Evolutionary conservation across 2,113 vertebrate genomes (phyloP).

Genomic region (Prunella fulvescens): DNA sequence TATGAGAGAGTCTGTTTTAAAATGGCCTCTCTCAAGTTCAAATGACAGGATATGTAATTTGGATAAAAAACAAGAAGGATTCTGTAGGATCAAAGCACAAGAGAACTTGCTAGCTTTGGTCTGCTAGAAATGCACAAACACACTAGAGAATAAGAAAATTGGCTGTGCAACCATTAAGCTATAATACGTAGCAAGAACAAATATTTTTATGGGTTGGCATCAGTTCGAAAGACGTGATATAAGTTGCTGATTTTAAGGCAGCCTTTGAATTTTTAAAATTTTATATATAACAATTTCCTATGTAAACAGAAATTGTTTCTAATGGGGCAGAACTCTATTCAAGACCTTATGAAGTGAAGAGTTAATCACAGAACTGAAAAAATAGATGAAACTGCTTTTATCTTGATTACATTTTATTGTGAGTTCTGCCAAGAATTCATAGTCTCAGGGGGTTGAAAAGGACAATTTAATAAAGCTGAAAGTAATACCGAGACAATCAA

Average conservation of each 20-base stretch:
- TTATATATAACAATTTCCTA: not conserved
- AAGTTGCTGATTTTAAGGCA: not conserved
- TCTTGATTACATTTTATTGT: conserved; percentile 8
- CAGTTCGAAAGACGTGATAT: not conserved
- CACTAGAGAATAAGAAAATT: not conserved
- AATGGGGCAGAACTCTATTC: not conserved
- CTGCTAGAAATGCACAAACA: not conserved
- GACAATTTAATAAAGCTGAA: conserved; percentile 32
- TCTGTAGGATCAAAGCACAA: not conserved
- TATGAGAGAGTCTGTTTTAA: not conserved
- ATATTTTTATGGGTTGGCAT: not conserved
- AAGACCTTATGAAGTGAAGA: not conserved
- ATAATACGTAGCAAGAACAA: not conserved
- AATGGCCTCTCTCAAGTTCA: not conserved
- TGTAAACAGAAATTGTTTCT: not conserved
- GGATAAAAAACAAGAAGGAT: not conserved
- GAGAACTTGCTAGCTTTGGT: not conserved
- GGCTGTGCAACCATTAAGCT: not conserved
- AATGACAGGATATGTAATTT: not conserved
- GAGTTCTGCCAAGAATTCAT: not conserved
- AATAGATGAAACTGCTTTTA: not conserved
- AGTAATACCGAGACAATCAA: not conserved
- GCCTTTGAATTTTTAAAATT: not conserved
- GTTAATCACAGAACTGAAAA: conserved; percentile 11
- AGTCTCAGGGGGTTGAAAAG: not conserved